These are phyloP conservation scores for Heliconius himera DNA, from an alignment of 1,140 invertebrate genomes.

Conservation along the genomic window DNA sequence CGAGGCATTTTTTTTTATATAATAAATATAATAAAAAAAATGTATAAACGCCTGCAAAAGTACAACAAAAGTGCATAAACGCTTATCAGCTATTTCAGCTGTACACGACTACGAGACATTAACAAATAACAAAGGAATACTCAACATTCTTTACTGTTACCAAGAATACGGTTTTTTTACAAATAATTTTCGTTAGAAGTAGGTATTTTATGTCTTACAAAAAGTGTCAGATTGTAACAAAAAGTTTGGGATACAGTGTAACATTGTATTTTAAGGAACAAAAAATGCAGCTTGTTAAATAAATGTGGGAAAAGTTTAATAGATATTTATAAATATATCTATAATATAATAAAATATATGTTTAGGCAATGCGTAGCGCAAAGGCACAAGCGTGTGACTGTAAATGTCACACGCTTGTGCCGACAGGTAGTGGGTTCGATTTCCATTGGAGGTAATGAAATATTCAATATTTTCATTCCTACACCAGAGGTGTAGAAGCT, in stretches of 20 bases:
- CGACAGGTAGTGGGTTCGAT: too few relatives aligned
- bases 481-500: too few relatives aligned
- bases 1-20: too few relatives aligned
- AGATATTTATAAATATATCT: too few relatives aligned
- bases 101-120: neutral
- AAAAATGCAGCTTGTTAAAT: too few relatives aligned
- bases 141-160: neutral
- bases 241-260: neutral
- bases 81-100: neutral
- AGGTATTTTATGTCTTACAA: neutral
- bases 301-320: too few relatives aligned
- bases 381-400: too few relatives aligned
- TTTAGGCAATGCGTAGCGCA: too few relatives aligned
- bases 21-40: neutral
- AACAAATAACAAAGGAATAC: slow-evolving; percentile 9
- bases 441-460: too few relatives aligned
- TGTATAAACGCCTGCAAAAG: neutral
- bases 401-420: too few relatives aligned
- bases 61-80: neutral
- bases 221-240: neutral
- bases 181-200: neutral
- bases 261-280: neutral
- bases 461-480: too few relatives aligned
- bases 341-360: too few relatives aligned
- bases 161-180: neutral